Conservation (phyloP, 2,888 invertebrate genomes). For the Tachina fera region DNA sequence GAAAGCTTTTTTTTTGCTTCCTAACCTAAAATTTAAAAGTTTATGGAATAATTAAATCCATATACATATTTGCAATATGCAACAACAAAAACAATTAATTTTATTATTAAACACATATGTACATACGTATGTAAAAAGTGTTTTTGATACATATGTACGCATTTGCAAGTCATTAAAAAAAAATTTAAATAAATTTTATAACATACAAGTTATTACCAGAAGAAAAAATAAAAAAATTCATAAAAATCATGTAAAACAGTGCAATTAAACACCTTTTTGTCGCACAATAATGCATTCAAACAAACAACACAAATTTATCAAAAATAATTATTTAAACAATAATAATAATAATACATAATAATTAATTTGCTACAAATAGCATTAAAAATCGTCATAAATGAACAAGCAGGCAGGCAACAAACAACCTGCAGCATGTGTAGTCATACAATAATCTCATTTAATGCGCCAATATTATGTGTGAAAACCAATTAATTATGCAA, state of each 20-base stretch:
- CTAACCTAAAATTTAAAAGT: no score
- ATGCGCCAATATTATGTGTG: constrained; percentile 78
- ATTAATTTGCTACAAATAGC: constrained; percentile 67
- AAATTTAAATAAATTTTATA: constrained; percentile 20
- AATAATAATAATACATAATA: constrained; percentile 59
- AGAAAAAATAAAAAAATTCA: neutral
- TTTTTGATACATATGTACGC: neutral
- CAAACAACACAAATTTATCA: constrained; percentile 50
- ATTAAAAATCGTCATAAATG: constrained; percentile 63
- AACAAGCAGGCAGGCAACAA: constrained; percentile 53
- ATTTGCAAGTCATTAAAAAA: constrained; percentile 46
- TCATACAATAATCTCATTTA: constrained; percentile 75
- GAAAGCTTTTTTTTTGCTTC: no score
- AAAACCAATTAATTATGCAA: constrained; percentile 81
- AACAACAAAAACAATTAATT: no score
- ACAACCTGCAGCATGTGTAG: constrained; percentile 64
- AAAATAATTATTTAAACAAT: constrained; percentile 71
- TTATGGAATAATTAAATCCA: no score
- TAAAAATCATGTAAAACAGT: constrained; percentile 54
- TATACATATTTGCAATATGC: no score
- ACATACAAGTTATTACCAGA: neutral
- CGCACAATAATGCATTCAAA: neutral
- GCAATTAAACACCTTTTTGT: constrained; percentile 61
- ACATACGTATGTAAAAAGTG: neutral
- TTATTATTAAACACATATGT: neutral